Evolutionary conservation across 1,140 invertebrate species (phyloP).

Genomic region (Hycleus cichorii): DNA sequence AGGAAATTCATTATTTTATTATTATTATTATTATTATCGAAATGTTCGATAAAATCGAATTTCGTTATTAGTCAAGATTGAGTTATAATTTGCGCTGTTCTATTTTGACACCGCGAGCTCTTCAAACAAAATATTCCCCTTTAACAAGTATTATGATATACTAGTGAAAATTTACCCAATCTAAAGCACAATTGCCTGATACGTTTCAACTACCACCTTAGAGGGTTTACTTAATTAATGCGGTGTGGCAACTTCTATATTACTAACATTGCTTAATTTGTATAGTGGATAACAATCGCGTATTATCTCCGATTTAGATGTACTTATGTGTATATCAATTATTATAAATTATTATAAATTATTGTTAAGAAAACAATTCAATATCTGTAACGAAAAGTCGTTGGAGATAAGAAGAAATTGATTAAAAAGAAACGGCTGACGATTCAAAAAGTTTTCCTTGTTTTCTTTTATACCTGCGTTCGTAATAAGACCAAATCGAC

Average conservation of each 20-base stretch:
- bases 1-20: too few relatives aligned
- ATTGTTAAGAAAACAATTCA: too few relatives aligned
- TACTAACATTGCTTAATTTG: constrained; percentile 19
- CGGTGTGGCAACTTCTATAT: constrained; percentile 19
- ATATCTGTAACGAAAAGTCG: too few relatives aligned
- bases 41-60: not conserved
- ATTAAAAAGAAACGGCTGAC: too few relatives aligned
- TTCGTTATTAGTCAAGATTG: constrained; percentile 3
- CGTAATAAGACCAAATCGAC: constrained; percentile 15
- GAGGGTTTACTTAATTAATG: constrained; percentile 21
- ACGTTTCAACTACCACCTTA: constrained; percentile 20
- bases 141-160: constrained; percentile 12
- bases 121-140: constrained; percentile 10
- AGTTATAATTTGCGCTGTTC: constrained; percentile 5
- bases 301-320: constrained; percentile 3
- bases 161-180: constrained; percentile 14
- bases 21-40: too few relatives aligned
- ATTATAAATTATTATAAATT: too few relatives aligned
- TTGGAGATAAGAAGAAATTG: too few relatives aligned
- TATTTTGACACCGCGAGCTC: constrained; percentile 5
- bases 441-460: not conserved
- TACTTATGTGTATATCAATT: too few relatives aligned
- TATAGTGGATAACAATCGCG: constrained; percentile 10
- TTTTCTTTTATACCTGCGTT: constrained; percentile 13
- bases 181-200: constrained; percentile 20